Evolutionary conservation across 2,888 invertebrate species (phyloP).

Genomic region (Acronicta alni): DNA sequence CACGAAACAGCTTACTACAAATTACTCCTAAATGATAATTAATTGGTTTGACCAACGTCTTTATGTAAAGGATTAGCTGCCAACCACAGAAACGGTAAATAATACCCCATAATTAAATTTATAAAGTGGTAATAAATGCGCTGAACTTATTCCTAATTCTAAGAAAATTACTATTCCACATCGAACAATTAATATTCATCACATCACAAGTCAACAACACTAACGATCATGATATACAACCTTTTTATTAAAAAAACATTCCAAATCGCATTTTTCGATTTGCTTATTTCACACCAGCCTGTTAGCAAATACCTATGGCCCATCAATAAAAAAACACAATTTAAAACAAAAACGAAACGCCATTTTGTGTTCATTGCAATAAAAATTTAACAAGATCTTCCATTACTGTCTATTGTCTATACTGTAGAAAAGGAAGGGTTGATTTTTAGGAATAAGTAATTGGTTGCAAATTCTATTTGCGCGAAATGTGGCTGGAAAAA

Average conservation of each 20-base stretch:
- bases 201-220: constrained; percentile 18
- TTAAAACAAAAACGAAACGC: constrained; percentile 3
- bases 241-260: constrained; percentile 14
- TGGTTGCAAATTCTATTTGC: constrained; percentile 47
- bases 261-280: constrained; percentile 10
- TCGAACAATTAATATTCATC: constrained; percentile 22
- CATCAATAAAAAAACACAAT: constrained; percentile 3
- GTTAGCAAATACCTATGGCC: constrained; percentile 17
- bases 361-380: constrained; percentile 45
- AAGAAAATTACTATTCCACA: constrained; percentile 18
- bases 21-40: constrained; percentile 21
- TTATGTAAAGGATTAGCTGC: neutral
- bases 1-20: constrained; percentile 7
- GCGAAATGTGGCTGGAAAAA: constrained; percentile 46
- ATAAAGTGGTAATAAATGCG: constrained; percentile 7
- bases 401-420: constrained; percentile 28
- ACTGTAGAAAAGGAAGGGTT: constrained; percentile 25
- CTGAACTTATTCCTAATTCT: constrained; percentile 13
- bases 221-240: constrained; percentile 6
- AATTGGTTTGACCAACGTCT: constrained; percentile 19
- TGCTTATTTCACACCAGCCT: constrained; percentile 32
- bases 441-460: constrained; percentile 57
- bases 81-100: constrained; percentile 14
- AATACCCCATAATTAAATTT: constrained; percentile 8
- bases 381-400: constrained; percentile 13